phyloP scores from a whole-genome alignment of 2,888 invertebrate genomes.

The Caenorhabditis sinica region DNA sequence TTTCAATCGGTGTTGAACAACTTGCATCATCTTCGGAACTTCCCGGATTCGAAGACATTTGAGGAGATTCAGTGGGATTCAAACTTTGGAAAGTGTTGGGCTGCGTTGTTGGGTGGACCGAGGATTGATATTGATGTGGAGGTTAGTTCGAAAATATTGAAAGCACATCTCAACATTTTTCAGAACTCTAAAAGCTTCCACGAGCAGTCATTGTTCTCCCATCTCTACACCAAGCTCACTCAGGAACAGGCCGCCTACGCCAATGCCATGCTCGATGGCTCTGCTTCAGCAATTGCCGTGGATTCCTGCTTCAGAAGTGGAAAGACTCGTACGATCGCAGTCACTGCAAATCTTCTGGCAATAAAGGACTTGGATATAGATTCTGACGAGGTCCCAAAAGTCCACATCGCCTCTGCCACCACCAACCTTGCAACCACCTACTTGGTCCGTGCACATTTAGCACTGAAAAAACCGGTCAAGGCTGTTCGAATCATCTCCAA shows the following conservation, averaged over 20 bases:
- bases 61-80: background rate
- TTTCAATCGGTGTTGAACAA: background rate
- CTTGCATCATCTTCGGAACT: background rate
- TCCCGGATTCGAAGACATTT: background rate
- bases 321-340: background rate
- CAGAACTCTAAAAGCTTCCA: too few species aligned
- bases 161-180: too few species aligned
- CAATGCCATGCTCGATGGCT: background rate
- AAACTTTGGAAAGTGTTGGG: background rate
- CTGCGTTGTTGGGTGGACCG: background rate
- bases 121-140: background rate
- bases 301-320: slow-evolving; percentile 2
- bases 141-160: too few species aligned
- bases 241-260: background rate
- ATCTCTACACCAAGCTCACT: background rate
- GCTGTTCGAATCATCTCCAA: background rate
- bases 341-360: background rate
- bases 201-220: too few species aligned
- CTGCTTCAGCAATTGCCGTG: background rate
- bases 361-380: background rate
- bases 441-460: background rate
- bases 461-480: background rate
- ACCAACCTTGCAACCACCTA: background rate
- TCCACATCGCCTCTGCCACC: background rate
- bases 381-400: too few species aligned